phyloP scores from a whole-genome alignment of 2,888 invertebrate genomes.

The Parnassius orleans region DNA sequence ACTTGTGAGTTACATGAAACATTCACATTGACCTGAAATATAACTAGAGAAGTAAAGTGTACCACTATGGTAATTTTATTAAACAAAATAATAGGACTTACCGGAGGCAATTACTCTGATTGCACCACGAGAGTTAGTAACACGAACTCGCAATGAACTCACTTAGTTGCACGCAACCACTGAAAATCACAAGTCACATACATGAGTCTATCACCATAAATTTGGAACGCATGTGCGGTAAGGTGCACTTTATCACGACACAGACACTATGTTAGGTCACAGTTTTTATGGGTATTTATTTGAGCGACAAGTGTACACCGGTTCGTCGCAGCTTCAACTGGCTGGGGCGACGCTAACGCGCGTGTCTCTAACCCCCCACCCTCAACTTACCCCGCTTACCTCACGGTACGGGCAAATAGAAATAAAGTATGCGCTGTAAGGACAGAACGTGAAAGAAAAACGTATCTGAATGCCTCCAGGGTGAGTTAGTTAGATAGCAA shows the following conservation, averaged over 20 bases:
- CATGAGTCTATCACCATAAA: constrained; percentile 49
- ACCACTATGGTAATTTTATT: constrained; percentile 14
- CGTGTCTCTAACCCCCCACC: constrained; percentile 63
- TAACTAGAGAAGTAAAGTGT: not conserved
- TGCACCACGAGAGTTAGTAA: constrained; percentile 43
- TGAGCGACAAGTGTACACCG: constrained; percentile 53
- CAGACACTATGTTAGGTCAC: constrained; percentile 61
- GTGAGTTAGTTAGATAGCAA: constrained; percentile 42
- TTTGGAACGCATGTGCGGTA: constrained; percentile 57
- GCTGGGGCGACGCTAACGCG: constrained; percentile 77
- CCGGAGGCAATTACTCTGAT: constrained; percentile 51
- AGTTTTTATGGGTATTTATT: constrained; percentile 43
- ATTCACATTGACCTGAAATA: no score
- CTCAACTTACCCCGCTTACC: constrained; percentile 57
- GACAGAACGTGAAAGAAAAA: constrained; percentile 69
- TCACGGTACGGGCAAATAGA: constrained; percentile 75
- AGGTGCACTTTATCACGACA: constrained; percentile 56
- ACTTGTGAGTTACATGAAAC: no score
- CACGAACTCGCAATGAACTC: constrained; percentile 54
- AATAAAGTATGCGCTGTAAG: constrained; percentile 77
- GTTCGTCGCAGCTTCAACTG: constrained; percentile 72
- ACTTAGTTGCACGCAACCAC: constrained; percentile 50
- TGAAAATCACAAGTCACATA: constrained; percentile 64
- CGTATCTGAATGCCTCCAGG: constrained; percentile 55
- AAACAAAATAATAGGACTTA: constrained; percentile 43